Evolutionary conservation across 2,888 invertebrate species (phyloP), one percentile per base, ranked within the genome.

Genomic region (Eulithis prunata): DNA sequence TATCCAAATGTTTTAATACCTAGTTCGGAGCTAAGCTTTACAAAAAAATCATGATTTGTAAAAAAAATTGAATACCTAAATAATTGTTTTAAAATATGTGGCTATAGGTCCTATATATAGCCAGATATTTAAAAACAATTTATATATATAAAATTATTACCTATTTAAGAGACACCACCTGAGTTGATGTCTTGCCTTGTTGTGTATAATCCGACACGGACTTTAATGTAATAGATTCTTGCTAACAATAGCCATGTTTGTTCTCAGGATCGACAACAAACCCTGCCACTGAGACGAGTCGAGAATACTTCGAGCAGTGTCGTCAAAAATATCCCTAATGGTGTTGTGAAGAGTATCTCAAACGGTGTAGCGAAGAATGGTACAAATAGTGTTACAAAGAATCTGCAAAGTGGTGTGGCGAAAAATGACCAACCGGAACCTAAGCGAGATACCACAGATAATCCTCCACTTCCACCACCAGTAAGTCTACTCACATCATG

Each of bases 391-490:
- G 56, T 68, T 10, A 10, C 52, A 43, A 71, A 68, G 61, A 83
- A 49, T n/a, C 21, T 21, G 0, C 38, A 41, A 51, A 58, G 51
- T 58, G 58, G 58, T 21, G 55, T 69, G 7, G 41, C 43, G 7
- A 46, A 70, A 58, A 83, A 76, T 55, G 78, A 81, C 60, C 77
- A 79, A 55, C 62, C 68, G 32, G 76, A 80, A 56, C 75, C 77
- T 21, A 82, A 81, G 63, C 78, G 75, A 66, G 87, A 84, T 71
- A 71, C 79, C 36, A 75, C 82, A 41, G 88, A 89, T 62, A 85
- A 86, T 66, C 94, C 94, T 45, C 95, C 95, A 21, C 95, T 95
- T 28, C 95, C 95, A 52, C 95, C 95, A 60, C 95, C 95, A 66
- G 95, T 95, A 86, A 92, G 92, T 75, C 32, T 32, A 32, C 32